phyloP scores from a whole-genome alignment of 2,888 invertebrate genomes.

The Hesperia comma region DNA sequence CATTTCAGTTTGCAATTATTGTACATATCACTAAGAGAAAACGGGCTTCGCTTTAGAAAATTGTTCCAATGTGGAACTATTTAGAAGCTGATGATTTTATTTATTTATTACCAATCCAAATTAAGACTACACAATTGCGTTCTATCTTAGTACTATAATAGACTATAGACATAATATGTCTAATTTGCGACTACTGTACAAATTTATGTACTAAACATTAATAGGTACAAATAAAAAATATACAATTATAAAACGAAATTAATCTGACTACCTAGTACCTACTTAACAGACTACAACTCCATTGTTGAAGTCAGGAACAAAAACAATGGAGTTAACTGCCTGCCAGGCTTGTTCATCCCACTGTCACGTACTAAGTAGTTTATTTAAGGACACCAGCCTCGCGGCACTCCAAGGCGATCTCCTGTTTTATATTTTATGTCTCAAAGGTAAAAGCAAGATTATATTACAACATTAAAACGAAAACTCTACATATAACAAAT shows the following conservation, averaged over 20 bases:
- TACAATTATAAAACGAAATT: not conserved
- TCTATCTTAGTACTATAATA: too few relatives aligned
- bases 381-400: conserved; percentile 11
- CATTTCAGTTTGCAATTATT: too few relatives aligned
- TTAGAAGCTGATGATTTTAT: too few relatives aligned
- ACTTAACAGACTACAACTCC: not conserved
- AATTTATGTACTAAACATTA: not conserved
- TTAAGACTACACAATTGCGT: too few relatives aligned
- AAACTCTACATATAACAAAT: too few relatives aligned
- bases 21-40: too few relatives aligned
- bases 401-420: conserved; percentile 2
- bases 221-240: not conserved
- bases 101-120: too few relatives aligned
- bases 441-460: not conserved
- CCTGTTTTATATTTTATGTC: conserved; percentile 1
- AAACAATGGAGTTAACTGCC: not conserved
- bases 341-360: conserved; percentile 6
- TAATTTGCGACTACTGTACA: too few relatives aligned
- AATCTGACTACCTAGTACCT: not conserved
- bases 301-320: conserved; percentile 5
- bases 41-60: too few relatives aligned
- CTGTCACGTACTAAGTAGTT: conserved; percentile 3
- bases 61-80: too few relatives aligned
- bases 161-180: too few relatives aligned
- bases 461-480: not conserved